These are phyloP conservation scores for Bergia sp. DNA, from an alignment of 92 coral and sea anemone genomes.

Conservation along the genomic window DNA sequence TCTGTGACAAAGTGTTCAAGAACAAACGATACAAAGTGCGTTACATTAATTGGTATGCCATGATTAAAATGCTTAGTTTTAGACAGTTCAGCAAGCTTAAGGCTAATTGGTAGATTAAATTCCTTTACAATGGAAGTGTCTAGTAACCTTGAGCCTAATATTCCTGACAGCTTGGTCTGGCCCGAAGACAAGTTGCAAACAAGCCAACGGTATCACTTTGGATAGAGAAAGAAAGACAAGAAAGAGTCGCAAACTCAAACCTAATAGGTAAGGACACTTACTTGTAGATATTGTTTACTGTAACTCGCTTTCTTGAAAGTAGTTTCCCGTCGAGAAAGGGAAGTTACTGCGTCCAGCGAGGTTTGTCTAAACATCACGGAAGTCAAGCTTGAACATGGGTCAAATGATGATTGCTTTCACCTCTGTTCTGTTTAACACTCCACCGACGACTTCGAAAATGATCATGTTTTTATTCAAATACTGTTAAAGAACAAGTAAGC, in stretches of 20 bases:
- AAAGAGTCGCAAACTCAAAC: neutral
- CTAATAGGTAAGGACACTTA: neutral
- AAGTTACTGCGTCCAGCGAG: neutral
- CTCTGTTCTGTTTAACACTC: neutral
- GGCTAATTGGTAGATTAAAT: constrained; percentile 42
- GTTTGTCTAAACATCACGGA: neutral
- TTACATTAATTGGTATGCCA: constrained; percentile 5
- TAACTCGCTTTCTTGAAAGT: neutral
- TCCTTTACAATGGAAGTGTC: constrained; percentile 22
- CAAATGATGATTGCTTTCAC: neutral
- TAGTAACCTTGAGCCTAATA: neutral
- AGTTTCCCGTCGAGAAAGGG: constrained; percentile 8
- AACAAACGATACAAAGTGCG: neutral
- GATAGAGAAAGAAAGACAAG: constrained; percentile 5
- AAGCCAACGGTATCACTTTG: neutral
- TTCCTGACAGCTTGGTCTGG: constrained; percentile 4
- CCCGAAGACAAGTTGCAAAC: constrained; percentile 12
- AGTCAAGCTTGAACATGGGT: neutral
- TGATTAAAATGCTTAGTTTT: constrained; percentile 10
- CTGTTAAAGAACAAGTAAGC: neutral
- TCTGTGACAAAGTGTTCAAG: neutral
- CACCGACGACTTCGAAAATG: neutral
- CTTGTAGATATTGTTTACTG: neutral
- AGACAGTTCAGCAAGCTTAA: constrained; percentile 1
- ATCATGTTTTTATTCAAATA: neutral